Percentiles rank a stretch among this genome's conserved stretches.
phyloP scores from a whole-genome alignment of 1,140 invertebrate species.

The Drosophila leontia region DNA sequence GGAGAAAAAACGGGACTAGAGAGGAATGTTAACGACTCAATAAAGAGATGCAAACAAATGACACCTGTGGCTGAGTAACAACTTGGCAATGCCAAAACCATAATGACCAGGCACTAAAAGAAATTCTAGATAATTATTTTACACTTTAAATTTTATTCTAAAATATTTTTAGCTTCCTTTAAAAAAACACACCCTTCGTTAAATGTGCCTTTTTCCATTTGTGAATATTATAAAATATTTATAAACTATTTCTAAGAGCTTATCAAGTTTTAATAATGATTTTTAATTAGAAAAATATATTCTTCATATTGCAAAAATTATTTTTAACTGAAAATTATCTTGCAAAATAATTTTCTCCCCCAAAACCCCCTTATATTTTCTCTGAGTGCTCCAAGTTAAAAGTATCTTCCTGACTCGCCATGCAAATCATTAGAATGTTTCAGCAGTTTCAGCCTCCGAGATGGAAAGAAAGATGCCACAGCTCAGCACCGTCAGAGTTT shows the following conservation, averaged over 20 bases:
- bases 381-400: not conserved
- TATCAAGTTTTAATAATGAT: too few relatives aligned
- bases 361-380: not conserved
- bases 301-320: too few relatives aligned
- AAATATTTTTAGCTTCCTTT: not conserved
- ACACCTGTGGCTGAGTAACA: constrained; percentile 52
- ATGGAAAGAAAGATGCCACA: constrained; percentile 32
- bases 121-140: not conserved
- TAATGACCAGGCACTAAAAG: constrained; percentile 9
- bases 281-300: too few relatives aligned
- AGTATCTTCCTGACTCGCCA: constrained; percentile 22
- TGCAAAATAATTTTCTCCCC: not conserved
- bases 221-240: not conserved
- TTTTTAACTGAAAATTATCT: too few relatives aligned
- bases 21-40: constrained; percentile 77
- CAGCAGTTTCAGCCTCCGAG: constrained; percentile 15
- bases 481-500: constrained; percentile 18
- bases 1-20: constrained; percentile 16
- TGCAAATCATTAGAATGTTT: constrained; percentile 63
- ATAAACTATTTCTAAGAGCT: too few relatives aligned
- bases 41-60: constrained; percentile 62
- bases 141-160: too few relatives aligned
- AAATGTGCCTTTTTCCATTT: not conserved
- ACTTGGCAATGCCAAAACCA: constrained; percentile 12
- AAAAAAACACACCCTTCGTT: too few relatives aligned